These are phyloP conservation scores for Dipodomys spectabilis DNA, from an alignment of 2,113 vertebrate genomes.

Conservation along the genomic window DNA sequence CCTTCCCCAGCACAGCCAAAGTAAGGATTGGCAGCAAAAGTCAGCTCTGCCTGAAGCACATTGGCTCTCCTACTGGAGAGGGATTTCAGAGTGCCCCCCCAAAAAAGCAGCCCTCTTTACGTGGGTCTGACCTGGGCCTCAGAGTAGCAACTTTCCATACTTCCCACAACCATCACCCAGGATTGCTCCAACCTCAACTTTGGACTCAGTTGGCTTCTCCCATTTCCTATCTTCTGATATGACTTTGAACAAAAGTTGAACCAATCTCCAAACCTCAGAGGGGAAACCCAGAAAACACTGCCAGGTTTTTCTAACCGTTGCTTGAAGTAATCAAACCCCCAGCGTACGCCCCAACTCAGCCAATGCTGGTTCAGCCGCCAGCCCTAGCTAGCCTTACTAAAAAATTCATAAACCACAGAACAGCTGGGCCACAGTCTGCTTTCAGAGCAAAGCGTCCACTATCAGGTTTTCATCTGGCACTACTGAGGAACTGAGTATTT, in stretches of 20 bases:
- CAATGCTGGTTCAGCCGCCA: slow-evolving; percentile 55
- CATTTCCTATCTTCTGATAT: slow-evolving; percentile 69
- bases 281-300: slow-evolving; percentile 72
- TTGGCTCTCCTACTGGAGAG: not conserved
- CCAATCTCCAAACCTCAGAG: slow-evolving; percentile 72
- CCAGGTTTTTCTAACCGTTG: slow-evolving; percentile 77
- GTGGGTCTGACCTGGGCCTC: not conserved
- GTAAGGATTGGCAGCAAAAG: not conserved
- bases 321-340: slow-evolving; percentile 78
- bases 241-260: slow-evolving; percentile 76
- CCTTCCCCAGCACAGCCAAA: not conserved
- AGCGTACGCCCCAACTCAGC: slow-evolving; percentile 61
- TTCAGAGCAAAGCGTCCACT: slow-evolving; percentile 70
- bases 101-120: not conserved
- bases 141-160: not conserved
- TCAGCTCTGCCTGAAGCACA: not conserved
- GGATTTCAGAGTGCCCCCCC: not conserved
- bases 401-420: slow-evolving; percentile 81
- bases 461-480: slow-evolving; percentile 77
- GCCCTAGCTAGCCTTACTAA: slow-evolving; percentile 72
- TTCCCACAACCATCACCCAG: not conserved
- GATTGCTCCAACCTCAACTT: not conserved
- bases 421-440: slow-evolving; percentile 81
- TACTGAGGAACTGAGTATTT: slow-evolving; percentile 73
- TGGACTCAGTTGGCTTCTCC: slow-evolving; percentile 34